phyloP scores from a whole-genome alignment of 1,140 invertebrate genomes.

The Drosophila rufa region DNA sequence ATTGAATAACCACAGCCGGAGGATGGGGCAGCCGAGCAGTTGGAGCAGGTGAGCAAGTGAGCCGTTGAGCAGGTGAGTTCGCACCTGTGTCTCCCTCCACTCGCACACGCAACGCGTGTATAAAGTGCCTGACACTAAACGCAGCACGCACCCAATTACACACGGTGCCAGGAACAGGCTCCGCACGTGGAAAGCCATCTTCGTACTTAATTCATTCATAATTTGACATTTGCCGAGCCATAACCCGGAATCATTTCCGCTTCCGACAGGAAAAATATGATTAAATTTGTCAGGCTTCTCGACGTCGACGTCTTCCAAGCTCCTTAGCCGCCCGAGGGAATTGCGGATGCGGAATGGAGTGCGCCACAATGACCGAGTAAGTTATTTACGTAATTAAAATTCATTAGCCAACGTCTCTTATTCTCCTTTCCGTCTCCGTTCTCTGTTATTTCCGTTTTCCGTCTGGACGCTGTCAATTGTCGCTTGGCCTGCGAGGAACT shows the following conservation, averaged over 20 bases:
- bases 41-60: background rate
- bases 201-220: constrained; percentile 68
- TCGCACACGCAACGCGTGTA: constrained; percentile 17
- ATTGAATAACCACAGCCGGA: constrained; percentile 55
- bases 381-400: constrained; percentile 73
- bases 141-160: constrained; percentile 46
- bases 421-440: constrained; percentile 5
- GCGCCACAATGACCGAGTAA: constrained; percentile 41
- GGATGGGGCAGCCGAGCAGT: background rate
- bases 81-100: constrained; percentile 43
- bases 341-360: background rate
- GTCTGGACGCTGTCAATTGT: constrained; percentile 19
- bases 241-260: constrained; percentile 62
- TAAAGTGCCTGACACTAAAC: constrained; percentile 56
- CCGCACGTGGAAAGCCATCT: constrained; percentile 37
- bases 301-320: background rate
- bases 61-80: constrained; percentile 3
- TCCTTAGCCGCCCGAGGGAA: constrained; percentile 3
- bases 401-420: constrained; percentile 52
- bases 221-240: constrained; percentile 60
- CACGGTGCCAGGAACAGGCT: constrained; percentile 41
- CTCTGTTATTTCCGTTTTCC: background rate
- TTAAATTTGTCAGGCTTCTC: constrained; percentile 43
- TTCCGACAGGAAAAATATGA: constrained; percentile 53
- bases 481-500: constrained; percentile 10